Conservation (phyloP, 2,797 vertebrate species). For the Trachops cirrhosus region DNA sequence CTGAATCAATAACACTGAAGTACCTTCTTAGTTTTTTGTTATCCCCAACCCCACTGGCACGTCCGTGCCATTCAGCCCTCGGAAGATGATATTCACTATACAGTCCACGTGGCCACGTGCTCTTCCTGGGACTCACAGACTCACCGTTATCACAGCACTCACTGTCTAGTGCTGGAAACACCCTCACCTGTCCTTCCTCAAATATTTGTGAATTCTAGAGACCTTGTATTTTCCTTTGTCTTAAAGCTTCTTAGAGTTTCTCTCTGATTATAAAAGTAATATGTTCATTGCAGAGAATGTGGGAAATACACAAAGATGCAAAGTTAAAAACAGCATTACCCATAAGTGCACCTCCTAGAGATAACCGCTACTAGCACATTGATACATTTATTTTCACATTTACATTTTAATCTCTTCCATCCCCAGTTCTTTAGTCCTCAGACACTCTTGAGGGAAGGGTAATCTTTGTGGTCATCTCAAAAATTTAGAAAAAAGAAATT, state of each 20-base stretch:
- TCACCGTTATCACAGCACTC: background rate
- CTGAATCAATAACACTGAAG: background rate
- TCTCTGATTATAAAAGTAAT: conserved; percentile 11
- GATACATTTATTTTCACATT: background rate
- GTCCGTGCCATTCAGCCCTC: background rate
- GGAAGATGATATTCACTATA: background rate
- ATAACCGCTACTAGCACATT: background rate
- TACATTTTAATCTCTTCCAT: conserved; percentile 37
- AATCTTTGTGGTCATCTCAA: background rate
- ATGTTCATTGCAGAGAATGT: background rate
- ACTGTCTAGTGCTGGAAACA: background rate
- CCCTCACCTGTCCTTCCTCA: background rate
- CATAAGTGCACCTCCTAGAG: background rate
- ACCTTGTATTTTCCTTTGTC: background rate
- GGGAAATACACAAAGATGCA: background rate
- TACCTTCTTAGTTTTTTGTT: background rate
- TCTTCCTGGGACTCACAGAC: background rate
- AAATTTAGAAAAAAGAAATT: conserved; percentile 27
- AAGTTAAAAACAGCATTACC: conserved; percentile 27
- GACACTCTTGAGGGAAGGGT: background rate
- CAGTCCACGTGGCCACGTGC: background rate
- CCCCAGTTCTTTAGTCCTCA: conserved; percentile 4
- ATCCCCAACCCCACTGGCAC: background rate
- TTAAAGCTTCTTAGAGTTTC: conserved; percentile 11
- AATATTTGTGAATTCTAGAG: background rate